Conservation (phyloP, 1,140 invertebrate species). For the Listronotus oregonensis region DNA sequence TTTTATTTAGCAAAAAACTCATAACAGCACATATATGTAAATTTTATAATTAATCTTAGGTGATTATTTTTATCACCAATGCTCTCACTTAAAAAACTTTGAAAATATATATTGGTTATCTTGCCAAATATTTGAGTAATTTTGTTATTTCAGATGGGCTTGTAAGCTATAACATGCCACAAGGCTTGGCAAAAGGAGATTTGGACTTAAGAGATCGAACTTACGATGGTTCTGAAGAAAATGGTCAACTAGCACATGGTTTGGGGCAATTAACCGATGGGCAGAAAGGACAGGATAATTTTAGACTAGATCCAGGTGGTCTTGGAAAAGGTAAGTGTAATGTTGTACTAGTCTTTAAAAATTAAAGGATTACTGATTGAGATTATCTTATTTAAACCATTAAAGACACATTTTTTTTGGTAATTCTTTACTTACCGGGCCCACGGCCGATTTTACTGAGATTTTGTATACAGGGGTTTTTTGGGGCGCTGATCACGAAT, state of each 20-base stretch:
- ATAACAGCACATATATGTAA: too few species aligned
- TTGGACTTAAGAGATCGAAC: constrained; percentile 78
- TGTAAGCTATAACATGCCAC: constrained; percentile 80
- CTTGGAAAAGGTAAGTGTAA: constrained; percentile 72
- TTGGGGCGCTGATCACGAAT: too few species aligned
- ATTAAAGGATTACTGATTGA: neutral
- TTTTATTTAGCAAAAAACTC: neutral
- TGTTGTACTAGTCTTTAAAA: neutral
- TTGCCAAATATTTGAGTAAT: too few species aligned
- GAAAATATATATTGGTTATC: too few species aligned
- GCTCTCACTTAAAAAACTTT: too few species aligned
- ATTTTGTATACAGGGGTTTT: too few species aligned
- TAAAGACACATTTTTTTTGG: too few species aligned
- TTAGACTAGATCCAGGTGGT: constrained; percentile 70
- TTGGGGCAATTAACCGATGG: constrained; percentile 93
- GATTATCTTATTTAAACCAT: too few species aligned
- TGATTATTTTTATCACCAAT: too few species aligned
- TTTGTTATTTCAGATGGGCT: constrained; percentile 79
- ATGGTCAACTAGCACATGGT: constrained; percentile 72
- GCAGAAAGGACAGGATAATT: constrained; percentile 77
- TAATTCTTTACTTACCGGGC: too few species aligned
- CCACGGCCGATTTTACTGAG: too few species aligned
- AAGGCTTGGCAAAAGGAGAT: constrained; percentile 75
- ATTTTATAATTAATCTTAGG: too few species aligned
- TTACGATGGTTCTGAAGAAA: constrained; percentile 78